Base-by-base conservation (phyloP, 2,797 vertebrate genomes). In the Sebastes minor region DNA sequence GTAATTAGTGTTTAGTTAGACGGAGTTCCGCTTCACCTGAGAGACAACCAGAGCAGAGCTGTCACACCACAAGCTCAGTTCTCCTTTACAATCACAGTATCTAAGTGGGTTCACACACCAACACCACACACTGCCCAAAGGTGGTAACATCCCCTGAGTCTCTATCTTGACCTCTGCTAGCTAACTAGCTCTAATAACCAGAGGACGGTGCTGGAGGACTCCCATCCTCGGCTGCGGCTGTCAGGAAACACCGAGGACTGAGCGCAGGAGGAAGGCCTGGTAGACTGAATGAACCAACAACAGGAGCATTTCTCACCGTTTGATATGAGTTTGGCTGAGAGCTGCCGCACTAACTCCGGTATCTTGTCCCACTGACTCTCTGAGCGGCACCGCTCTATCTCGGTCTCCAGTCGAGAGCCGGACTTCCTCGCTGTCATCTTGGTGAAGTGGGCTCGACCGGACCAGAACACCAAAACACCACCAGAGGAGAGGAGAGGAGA, bases 291-390 rank as follows among this genome's bases (percentile, higher is more conserved):
- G 84, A 84, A 78, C 72, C 5, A 60, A 12, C 32, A 35, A 25
- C 71, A 18, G 27, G 10, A 20, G 49, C 64, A 66, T 66, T 81
- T 87, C 97, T 81, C 94, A 98, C 97, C 97, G 93, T 97, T 97
- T 56, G 97, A 97, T 90, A 99, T 98, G 53, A 98, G 96, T 92
- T 99, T 99, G 86, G 96, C 97, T 27, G 97, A 97, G 56, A 98
- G 96, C 95, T 99, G 98, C 66, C 97, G 96, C 38, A 98, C 96
- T 16, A 98, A 90, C 91, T 99, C 97, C 55, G 97, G 97, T 90
- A 98, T 97, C 92, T 97, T 97, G 85, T 99, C 98, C 98, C 98
- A 99, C 65, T 97, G 98, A 69, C 95, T 89, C 88, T 99, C 98
- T 10, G 97, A 97, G 46, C 98, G 97, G 89, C 97, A 98, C 69